Conservation (phyloP, 92 coral and sea anemone genomes). For the Siderastrea radians region DNA sequence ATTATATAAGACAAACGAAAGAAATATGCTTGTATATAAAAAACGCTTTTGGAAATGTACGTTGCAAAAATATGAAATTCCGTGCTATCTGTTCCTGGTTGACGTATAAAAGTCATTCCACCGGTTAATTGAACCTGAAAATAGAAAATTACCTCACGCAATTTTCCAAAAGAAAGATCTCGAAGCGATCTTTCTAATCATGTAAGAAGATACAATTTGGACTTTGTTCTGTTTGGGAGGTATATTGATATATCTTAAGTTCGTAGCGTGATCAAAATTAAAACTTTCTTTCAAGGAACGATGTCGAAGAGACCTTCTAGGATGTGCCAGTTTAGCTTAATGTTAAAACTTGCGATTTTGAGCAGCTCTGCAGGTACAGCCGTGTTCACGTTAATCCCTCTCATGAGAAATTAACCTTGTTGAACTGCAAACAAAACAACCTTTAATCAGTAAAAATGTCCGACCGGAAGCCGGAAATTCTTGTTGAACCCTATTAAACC, state of each 20-base stretch:
- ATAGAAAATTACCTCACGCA: background rate
- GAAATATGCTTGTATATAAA: too few relatives aligned
- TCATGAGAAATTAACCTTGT: background rate
- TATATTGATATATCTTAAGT: background rate
- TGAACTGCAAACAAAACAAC: background rate
- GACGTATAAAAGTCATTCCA: too few relatives aligned
- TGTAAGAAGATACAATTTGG: background rate
- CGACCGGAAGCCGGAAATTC: constrained; percentile 1
- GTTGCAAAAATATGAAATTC: too few relatives aligned
- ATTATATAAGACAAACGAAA: too few relatives aligned
- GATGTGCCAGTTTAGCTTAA: background rate
- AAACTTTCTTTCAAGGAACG: too few relatives aligned
- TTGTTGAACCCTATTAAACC: background rate
- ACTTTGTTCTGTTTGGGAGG: background rate
- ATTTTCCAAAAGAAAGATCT: background rate
- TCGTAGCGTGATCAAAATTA: too few relatives aligned
- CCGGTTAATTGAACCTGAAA: too few relatives aligned
- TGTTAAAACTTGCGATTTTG: background rate
- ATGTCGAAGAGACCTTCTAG: too few relatives aligned
- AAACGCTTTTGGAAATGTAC: too few relatives aligned
- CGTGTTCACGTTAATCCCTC: background rate
- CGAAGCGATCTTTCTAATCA: background rate
- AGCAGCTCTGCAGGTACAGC: background rate
- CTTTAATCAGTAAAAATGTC: background rate
- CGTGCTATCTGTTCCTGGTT: too few relatives aligned